These are phyloP conservation scores for Tolmerus cingulatus DNA, from an alignment of 2,888 invertebrate genomes.

Conservation along the genomic window DNA sequence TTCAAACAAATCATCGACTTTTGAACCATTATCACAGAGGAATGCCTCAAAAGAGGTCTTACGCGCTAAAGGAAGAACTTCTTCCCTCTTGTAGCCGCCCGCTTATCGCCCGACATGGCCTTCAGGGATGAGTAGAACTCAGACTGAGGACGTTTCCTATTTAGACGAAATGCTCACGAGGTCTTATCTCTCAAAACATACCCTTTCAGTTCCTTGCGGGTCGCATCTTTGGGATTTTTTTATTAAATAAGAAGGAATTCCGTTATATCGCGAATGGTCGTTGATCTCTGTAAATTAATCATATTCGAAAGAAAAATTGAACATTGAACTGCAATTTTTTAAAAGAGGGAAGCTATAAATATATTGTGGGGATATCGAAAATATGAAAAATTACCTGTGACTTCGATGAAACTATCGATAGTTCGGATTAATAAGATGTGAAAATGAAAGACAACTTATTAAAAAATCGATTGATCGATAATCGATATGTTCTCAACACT, in stretches of 20 bases:
- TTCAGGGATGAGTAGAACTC: neutral
- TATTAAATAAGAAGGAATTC: neutral
- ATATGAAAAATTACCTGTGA: neutral
- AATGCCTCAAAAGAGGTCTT: neutral
- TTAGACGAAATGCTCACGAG: neutral
- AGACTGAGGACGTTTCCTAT: neutral
- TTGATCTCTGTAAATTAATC: neutral
- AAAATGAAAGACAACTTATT: neutral
- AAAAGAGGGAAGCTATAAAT: neutral
- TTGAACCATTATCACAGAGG: conserved; percentile 14
- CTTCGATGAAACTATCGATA: neutral
- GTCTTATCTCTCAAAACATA: neutral
- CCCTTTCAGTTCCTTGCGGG: neutral
- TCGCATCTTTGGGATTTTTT: neutral
- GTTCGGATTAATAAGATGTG: neutral
- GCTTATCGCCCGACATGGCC: neutral
- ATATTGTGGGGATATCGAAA: too few species aligned
- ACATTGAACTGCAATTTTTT: neutral
- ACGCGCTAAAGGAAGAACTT: neutral
- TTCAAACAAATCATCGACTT: conserved; percentile 17
- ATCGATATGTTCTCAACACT: neutral
- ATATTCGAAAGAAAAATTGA: neutral
- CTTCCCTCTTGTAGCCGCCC: neutral
- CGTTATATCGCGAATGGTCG: neutral
- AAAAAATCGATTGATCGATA: neutral